Evolutionary conservation across 2,888 invertebrate species (phyloP).

Genomic region (Pyrrhosoma nymphula): DNA sequence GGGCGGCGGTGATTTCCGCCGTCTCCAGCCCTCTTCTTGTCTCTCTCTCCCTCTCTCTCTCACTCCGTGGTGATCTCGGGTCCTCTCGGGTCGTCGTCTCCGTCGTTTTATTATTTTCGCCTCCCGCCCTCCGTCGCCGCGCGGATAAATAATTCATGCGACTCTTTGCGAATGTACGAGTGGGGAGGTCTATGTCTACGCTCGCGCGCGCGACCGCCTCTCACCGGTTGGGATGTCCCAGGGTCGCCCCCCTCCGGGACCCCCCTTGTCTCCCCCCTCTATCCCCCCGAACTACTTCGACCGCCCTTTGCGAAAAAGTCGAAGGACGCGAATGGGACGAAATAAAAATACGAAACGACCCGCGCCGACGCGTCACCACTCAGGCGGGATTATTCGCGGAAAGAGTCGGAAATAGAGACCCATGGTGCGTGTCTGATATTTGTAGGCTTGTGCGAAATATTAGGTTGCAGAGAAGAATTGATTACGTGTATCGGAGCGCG

Average conservation of each 20-base stretch:
- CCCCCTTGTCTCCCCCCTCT: not conserved
- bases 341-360: not conserved
- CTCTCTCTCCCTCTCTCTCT: not conserved
- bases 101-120: not conserved
- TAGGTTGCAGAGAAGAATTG: too few species aligned
- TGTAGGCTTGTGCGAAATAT: not conserved
- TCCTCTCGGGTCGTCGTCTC: not conserved
- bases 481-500: too few species aligned
- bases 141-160: constrained; percentile 59
- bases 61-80: not conserved
- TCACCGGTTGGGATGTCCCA: not conserved
- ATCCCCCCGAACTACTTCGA: too few species aligned
- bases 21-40: not conserved
- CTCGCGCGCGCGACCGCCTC: not conserved
- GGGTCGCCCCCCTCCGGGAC: not conserved
- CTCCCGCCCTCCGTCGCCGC: not conserved
- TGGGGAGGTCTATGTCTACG: not conserved
- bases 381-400: not conserved
- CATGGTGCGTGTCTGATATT: not conserved
- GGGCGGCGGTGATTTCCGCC: not conserved
- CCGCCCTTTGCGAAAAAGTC: not conserved
- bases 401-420: constrained; percentile 2
- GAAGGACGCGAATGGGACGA: not conserved
- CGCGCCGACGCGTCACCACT: not conserved
- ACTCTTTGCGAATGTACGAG: constrained; percentile 16